Base-by-base conservation (phyloP, 2,888 invertebrate genomes). In the Nomada flava region DNA sequence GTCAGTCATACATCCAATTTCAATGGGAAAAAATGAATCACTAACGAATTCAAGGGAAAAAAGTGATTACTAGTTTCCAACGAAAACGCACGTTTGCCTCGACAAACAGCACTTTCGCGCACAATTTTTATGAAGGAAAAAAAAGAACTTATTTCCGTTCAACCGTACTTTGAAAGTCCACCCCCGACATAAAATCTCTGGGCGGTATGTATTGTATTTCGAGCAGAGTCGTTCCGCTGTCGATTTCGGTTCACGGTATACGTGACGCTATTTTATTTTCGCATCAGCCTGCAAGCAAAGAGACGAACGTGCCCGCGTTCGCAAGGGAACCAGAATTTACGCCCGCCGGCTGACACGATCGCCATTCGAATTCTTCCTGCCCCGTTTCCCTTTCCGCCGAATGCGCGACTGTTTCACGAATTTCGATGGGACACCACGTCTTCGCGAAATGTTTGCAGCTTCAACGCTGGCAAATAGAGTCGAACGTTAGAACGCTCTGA, bases 341-440 rank as follows among this genome's bases (percentile, higher is more conserved):
- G 87, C 82, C 80, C 75, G 83, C 71, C 75, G 55, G 67, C 74
- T 77, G 60, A 42, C 72, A 23, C n/a, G 42, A 29, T 63, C 53
- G 62, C 36, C 53, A 9, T 52, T 65, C 59, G 53, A 60, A 70
- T 57, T 36, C 20, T 52, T 52, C 52, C 62, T 15, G 15, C 23
- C 4, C 7, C 55, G 57, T 47, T 70, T 53, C 59, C 29, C 57
- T 50, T 50, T 26, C 44, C 42, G 3, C 36, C 50, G 15, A 36
- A 7, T 13, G 18, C 23, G 13, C 36, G 76, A 73, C 59, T 76
- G 57, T 76, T 73, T 75, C 69, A 20, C 62, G 69, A 26, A 65
- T 65, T 59, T 44, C 13, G 26, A 47, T 53, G 36, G 26, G 4
- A 44, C 26, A 44, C 9, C 26, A 10, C 23, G 42, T 63, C 42